phyloP scores from a whole-genome alignment of 2,797 vertebrate species.

The Okamejei kenojei region DNA sequence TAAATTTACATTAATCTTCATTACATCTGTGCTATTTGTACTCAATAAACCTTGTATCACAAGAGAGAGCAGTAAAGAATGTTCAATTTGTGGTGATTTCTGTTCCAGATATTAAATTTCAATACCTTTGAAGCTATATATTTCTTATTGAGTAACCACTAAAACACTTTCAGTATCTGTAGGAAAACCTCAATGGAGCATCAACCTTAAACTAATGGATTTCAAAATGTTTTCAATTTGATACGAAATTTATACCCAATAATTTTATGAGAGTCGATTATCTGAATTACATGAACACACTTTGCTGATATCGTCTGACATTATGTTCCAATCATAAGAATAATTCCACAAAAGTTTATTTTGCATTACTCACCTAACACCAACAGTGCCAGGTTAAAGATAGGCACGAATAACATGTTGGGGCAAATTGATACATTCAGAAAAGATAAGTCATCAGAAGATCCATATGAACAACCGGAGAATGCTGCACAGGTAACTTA shows the following conservation, averaged over 20 bases:
- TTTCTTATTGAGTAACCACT: not conserved
- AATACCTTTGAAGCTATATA: not conserved
- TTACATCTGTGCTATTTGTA: not conserved
- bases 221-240: not conserved
- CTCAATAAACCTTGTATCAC: not conserved
- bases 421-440: constrained; percentile 45
- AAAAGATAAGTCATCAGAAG: not conserved
- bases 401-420: constrained; percentile 55
- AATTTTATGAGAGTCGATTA: not conserved
- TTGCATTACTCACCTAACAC: constrained; percentile 50
- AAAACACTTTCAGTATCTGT: not conserved
- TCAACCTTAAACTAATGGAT: not conserved
- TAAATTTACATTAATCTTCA: not conserved
- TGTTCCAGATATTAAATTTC: not conserved
- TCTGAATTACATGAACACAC: not conserved
- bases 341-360: constrained; percentile 37
- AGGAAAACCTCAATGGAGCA: not conserved
- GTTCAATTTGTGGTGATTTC: not conserved
- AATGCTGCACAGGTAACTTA: constrained; percentile 16
- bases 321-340: not conserved
- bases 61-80: not conserved
- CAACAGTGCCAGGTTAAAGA: constrained; percentile 54
- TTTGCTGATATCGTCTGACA: not conserved
- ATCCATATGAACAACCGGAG: not conserved
- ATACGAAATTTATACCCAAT: not conserved